Conservation (phyloP, 1,140 invertebrate species). For the Leptinotarsa lineolata region DNA sequence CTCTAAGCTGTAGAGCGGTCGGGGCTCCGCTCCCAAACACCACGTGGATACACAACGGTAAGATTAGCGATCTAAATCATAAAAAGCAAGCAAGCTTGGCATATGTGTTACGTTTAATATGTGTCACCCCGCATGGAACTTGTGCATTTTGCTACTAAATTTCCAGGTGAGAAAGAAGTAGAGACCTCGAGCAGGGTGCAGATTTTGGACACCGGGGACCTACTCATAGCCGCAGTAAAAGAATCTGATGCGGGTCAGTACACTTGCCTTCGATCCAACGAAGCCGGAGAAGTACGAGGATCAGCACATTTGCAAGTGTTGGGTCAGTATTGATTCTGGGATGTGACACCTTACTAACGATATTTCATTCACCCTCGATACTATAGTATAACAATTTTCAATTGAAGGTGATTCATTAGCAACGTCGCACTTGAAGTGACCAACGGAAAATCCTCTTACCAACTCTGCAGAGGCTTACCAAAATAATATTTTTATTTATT, state of each 20-base stretch:
- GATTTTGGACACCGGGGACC: constrained; percentile 81
- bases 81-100: not conserved
- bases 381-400: no score
- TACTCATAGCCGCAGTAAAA: constrained; percentile 84
- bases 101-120: not conserved
- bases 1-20: constrained; percentile 80
- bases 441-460: no score
- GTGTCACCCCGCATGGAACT: constrained; percentile 14
- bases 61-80: constrained; percentile 44
- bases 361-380: no score
- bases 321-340: constrained; percentile 63
- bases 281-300: constrained; percentile 82
- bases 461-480: no score
- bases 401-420: no score
- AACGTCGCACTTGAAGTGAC: no score
- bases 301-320: constrained; percentile 81
- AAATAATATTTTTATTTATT: no score
- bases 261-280: constrained; percentile 85
- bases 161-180: constrained; percentile 60
- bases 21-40: constrained; percentile 88
- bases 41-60: constrained; percentile 92
- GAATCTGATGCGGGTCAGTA: constrained; percentile 85
- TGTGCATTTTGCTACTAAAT: constrained; percentile 38
- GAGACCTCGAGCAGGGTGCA: constrained; percentile 74
- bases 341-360: not conserved